Percentiles rank a stretch among this genome's conserved stretches.
Conservation (phyloP, 2,888 invertebrate genomes). For the Xanthorhoe spadicearia region DNA sequence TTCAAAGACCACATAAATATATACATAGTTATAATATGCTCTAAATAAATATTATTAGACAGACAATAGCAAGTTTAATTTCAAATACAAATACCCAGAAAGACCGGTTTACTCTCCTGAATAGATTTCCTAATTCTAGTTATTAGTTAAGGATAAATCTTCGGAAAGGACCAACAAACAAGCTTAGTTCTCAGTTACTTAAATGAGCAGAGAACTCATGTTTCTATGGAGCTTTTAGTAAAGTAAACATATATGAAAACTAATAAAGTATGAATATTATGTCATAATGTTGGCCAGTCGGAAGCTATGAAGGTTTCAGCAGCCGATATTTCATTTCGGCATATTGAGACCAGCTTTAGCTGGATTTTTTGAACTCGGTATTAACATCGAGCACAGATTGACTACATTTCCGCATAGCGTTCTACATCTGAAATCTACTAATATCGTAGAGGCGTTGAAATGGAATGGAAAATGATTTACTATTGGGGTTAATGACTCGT, state of each 20-base stretch:
- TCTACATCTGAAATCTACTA: slow-evolving; percentile 40
- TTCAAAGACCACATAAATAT: background rate
- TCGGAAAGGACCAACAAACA: slow-evolving; percentile 2
- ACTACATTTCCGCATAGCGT: slow-evolving; percentile 64
- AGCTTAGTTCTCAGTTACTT: slow-evolving; percentile 17
- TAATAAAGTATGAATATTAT: slow-evolving; percentile 69
- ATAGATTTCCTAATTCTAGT: background rate
- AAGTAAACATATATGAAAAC: slow-evolving; percentile 55
- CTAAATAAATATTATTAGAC: background rate
- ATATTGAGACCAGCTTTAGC: slow-evolving; percentile 51
- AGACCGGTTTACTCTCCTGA: background rate
- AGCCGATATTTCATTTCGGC: slow-evolving; percentile 68
- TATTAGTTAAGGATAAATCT: slow-evolving; percentile 18
- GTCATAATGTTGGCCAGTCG: slow-evolving; percentile 50
- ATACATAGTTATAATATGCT: background rate
- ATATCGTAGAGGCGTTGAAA: slow-evolving; percentile 48
- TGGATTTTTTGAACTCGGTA: slow-evolving; percentile 56
- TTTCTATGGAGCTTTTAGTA: slow-evolving; percentile 42
- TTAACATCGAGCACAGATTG: slow-evolving; percentile 47
- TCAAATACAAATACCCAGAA: background rate
- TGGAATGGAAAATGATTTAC: slow-evolving; percentile 56
- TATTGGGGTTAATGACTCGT: slow-evolving; percentile 52
- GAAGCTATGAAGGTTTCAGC: slow-evolving; percentile 50
- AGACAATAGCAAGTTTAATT: background rate
- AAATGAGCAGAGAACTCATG: slow-evolving; percentile 25